Evolutionary conservation across 2,888 invertebrate genomes (phyloP).

Genomic region (Koerneria pararmatus): DNA sequence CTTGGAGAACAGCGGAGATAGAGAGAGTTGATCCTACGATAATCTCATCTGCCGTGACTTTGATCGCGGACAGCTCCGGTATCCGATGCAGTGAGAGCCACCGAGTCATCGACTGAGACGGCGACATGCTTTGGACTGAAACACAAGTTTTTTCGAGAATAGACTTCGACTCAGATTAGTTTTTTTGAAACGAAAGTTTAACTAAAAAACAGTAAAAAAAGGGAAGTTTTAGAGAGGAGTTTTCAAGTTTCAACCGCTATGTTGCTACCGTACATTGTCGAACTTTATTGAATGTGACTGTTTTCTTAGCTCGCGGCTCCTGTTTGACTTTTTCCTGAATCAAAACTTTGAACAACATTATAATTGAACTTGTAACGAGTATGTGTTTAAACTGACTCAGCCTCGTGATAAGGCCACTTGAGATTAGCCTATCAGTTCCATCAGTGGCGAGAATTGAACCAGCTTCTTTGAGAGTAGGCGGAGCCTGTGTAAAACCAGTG

Average conservation of each 20-base stretch:
- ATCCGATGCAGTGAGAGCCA: conserved; percentile 60
- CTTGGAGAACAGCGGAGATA: conserved; percentile 61
- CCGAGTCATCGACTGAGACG: background rate
- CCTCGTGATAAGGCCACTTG: conserved; percentile 35
- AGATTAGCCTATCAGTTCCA: conserved; percentile 23
- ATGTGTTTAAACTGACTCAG: conserved; percentile 23
- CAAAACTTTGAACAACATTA: no score
- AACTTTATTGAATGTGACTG: no score
- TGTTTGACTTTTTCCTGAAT: no score
- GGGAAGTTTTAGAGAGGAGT: no score
- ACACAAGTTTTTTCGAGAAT: no score
- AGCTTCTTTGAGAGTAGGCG: background rate
- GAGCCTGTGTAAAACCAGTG: background rate
- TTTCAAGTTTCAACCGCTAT: no score
- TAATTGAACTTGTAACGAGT: no score
- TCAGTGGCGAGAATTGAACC: background rate
- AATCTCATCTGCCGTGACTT: conserved; percentile 66
- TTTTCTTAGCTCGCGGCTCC: no score
- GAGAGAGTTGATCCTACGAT: conserved; percentile 76
- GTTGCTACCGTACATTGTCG: no score
- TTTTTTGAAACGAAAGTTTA: no score
- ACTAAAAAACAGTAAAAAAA: no score
- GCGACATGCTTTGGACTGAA: background rate
- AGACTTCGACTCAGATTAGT: no score
- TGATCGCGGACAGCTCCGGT: conserved; percentile 69